Evolutionary conservation across 2,797 vertebrate species (phyloP).

Genomic region (Sebastiscus albofasciatus): DNA sequence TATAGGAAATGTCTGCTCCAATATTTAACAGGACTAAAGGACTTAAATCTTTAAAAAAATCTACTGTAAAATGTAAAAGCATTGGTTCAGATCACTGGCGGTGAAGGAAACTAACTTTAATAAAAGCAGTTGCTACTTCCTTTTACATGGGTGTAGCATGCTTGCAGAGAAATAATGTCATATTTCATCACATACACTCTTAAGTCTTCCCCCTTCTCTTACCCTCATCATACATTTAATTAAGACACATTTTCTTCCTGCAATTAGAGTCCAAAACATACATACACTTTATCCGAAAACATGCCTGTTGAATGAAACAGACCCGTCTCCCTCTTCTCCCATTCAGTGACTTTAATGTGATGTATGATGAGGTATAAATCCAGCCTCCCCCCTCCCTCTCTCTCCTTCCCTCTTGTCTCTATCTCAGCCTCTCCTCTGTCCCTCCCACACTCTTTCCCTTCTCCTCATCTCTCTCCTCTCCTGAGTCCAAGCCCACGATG

Average conservation of each 20-base stretch:
- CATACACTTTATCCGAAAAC: not conserved
- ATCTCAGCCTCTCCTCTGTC: slow-evolving; percentile 38
- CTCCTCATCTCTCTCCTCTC: slow-evolving; percentile 42
- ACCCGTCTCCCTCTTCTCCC: not conserved
- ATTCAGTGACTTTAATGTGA: slow-evolving; percentile 18
- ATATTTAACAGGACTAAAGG: not conserved
- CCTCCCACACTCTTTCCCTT: slow-evolving; percentile 32
- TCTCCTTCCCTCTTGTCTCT: not conserved
- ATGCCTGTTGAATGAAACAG: slow-evolving; percentile 9
- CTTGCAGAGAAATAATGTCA: not conserved
- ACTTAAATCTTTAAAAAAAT: too few species aligned
- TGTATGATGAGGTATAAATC: slow-evolving; percentile 26
- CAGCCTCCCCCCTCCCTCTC: not conserved
- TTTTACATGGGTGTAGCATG: too few species aligned
- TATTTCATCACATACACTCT: slow-evolving; percentile 1
- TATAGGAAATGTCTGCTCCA: not conserved
- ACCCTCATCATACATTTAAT: not conserved
- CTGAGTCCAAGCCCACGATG: slow-evolving; percentile 64
- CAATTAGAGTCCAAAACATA: not conserved
- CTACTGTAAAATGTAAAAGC: fast-evolving
- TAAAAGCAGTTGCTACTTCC: too few species aligned
- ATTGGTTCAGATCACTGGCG: not conserved
- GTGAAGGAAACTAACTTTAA: not conserved
- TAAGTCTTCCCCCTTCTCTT: not conserved
- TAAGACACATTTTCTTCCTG: not conserved